Percentiles rank a stretch among this genome's conserved stretches.
These are phyloP conservation scores for Poecilia velifera DNA, from an alignment of 2,797 vertebrate species.

Conservation along the genomic window DNA sequence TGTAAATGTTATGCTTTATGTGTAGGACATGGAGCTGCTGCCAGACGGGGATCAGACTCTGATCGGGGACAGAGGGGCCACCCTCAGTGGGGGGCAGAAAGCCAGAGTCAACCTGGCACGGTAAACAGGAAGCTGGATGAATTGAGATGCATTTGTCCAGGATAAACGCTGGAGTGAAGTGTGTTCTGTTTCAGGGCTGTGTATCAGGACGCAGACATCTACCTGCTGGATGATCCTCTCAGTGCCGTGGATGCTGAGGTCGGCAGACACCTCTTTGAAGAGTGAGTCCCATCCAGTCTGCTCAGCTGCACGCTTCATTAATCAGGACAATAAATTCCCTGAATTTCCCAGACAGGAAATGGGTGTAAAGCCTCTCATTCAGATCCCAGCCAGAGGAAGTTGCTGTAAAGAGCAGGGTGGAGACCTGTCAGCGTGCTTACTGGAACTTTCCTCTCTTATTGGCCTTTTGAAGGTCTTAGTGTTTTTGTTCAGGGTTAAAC, in stretches of 20 bases:
- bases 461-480: background rate
- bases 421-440: background rate
- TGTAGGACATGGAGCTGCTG: slow-evolving; percentile 90
- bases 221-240: slow-evolving; percentile 91
- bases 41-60: slow-evolving; percentile 89
- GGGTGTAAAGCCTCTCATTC: background rate
- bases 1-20: background rate
- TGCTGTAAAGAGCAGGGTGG: background rate
- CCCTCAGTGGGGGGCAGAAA: slow-evolving; percentile 66
- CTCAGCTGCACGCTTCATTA: background rate
- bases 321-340: background rate
- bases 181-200: slow-evolving; percentile 81
- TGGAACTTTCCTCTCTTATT: background rate
- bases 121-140: slow-evolving; percentile 30
- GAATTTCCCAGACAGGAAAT: slow-evolving; percentile 7
- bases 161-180: background rate
- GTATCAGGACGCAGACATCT: slow-evolving; percentile 91
- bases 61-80: slow-evolving; percentile 93
- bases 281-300: slow-evolving; percentile 77
- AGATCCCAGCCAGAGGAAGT: slow-evolving; percentile 19
- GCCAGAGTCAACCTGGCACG: slow-evolving; percentile 91
- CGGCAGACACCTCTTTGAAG: slow-evolving; percentile 89
- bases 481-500: slow-evolving; percentile 5
- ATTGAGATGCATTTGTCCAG: background rate
- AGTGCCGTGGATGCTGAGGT: slow-evolving; percentile 93